Evolutionary conservation across 1,140 invertebrate genomes (phyloP), one percentile per base, ranked within the genome.

Genomic region (Brachionus rubens): DNA sequence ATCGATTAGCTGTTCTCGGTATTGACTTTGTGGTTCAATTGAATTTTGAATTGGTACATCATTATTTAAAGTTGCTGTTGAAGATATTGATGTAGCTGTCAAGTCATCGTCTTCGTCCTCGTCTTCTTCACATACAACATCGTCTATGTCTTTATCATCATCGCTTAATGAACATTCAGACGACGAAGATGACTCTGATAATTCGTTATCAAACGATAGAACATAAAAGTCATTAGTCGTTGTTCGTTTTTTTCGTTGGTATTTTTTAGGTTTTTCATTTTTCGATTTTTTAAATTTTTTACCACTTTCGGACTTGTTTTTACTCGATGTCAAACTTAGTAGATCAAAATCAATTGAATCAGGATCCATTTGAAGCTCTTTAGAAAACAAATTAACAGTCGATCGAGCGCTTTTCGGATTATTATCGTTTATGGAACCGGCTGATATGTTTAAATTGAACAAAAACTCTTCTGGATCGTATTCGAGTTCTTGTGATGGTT

Each of bases 181-280:
- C 12, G 59, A 65, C 3, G 12, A 19, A 19, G 59, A 65, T 3
- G 59, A 43, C 43, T 72, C 68, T 1, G 68, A 72, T 24, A 72
- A 54, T 40, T 72, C 68, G 41, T 72, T 72, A 24, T 54, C 68
- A 72, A 72, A 72, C 41, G 68, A 72, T 6, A 72, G 46, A 40
- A 72, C 19, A 41, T 72, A 72, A 30, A 72, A 72, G 33, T 72
- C 68, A 14, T 70, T 70, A 16, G 67, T 41, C 19, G 40, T 43
- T 26, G 36, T 24, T 26, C 68, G 24, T 16, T 72, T 54, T 36
- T 54, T 48, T 9, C 68, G 68, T 41, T n/a, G n/a, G 3, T 21
- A n/a, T 33, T 30, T 48, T 12, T 16, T 56, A 7, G 0, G 16
- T 41, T 52, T 48, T 40, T 40, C 21, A 12, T 19, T 30, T 7